Evolutionary conservation across 2,797 vertebrate genomes (phyloP), one percentile per base, ranked within the genome.

Genomic region (Megalops cyprinoides): DNA sequence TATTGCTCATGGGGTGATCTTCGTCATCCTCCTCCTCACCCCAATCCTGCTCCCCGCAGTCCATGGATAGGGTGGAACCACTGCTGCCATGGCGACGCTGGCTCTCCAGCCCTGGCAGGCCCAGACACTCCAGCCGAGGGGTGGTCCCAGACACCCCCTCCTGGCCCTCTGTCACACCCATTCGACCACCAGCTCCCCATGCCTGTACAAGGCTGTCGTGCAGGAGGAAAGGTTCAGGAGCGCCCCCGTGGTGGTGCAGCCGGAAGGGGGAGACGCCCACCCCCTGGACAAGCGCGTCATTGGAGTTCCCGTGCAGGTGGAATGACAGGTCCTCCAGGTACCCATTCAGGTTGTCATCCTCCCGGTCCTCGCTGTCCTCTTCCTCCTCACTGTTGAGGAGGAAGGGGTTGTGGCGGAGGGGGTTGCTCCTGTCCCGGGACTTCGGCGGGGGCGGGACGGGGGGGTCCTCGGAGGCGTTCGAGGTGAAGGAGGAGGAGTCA

Each of bases 351-450:
- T 93, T 91, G 82, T 91, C 93, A 1, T 94, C 93, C 34, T 96
- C 95, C 28, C 96, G 96, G 2, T 94, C 88, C 0, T 76, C 15
- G 78, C 76, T 90, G 0, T 86, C 90, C 14, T 92, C 91, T 58
- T 91, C 91, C 80, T 94, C 93, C n/a, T 94, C 87, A 0, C 94
- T 88, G 1, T 93, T 96, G 44, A 96, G 89, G 81, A 97, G 92
- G 90, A 99, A 99, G 0, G 98, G 97, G 73, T 99, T 98, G 79
- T 95, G 96, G 1, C 96, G 92, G 88, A 95, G 75, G 0, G 91
- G 90, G 42, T 89, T 92, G 15, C 69, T 51, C 74, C 88, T 87
- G 84, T 81, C 88, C 48, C 88, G 86, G 0, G 83, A 67, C 34
- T 92, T 93, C 28, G 69, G 77, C 88, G 85, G 81, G 88, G 92